Percentiles rank a stretch among this genome's conserved stretches.
Conservation (phyloP, 2,888 invertebrate species). For the Acanthoscelides obtectus region DNA sequence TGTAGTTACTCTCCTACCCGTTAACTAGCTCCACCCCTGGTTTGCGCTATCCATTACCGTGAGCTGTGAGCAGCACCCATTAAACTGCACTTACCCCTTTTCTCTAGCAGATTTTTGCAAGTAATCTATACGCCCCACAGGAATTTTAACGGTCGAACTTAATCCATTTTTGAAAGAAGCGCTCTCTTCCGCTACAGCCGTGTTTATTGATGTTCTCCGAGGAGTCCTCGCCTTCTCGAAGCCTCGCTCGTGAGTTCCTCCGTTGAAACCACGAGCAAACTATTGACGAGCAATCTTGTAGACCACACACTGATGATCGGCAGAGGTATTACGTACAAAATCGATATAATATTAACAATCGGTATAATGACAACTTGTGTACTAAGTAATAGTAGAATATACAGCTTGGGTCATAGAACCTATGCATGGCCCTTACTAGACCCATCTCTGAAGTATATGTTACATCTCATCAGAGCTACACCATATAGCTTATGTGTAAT, state of each 20-base stretch:
- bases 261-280: neutral
- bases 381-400: no score
- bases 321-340: no score
- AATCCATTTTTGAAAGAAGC: neutral
- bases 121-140: neutral
- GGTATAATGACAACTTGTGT: no score
- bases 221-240: neutral
- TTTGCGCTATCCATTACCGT: neutral
- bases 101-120: neutral
- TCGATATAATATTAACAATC: no score
- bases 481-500: no score
- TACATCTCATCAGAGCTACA: no score
- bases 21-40: neutral
- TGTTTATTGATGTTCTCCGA: neutral
- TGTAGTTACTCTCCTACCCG: neutral
- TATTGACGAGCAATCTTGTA: no score
- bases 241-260: neutral
- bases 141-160: neutral
- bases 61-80: neutral
- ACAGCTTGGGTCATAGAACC: no score
- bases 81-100: neutral
- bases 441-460: no score
- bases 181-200: neutral
- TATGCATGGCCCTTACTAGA: no score
- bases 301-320: no score